Evolutionary conservation across 2,797 vertebrate genomes (phyloP).

Genomic region (Chrosomus eos): DNA sequence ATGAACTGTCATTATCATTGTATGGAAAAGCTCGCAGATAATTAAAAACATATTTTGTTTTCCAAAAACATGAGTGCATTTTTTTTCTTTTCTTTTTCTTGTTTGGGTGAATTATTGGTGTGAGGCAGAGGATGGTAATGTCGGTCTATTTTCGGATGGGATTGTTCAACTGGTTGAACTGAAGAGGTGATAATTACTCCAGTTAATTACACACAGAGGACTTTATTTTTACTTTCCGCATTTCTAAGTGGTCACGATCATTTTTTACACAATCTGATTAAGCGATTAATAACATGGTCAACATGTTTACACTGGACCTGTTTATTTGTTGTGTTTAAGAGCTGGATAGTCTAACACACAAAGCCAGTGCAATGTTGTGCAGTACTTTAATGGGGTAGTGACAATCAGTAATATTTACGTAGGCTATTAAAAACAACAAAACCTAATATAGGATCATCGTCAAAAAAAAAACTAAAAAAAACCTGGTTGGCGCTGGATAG

Average conservation of each 20-base stretch:
- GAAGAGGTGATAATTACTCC: slow-evolving; percentile 32
- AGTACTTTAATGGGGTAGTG: not conserved
- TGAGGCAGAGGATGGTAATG: not conserved
- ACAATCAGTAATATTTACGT: not conserved
- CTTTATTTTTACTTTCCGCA: not conserved
- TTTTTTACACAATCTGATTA: not conserved
- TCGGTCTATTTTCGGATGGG: not conserved
- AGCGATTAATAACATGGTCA: slow-evolving; percentile 2
- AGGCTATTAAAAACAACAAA: not conserved
- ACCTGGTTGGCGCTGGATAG: not conserved
- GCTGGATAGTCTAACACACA: not conserved
- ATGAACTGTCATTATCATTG: not conserved
- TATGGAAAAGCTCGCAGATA: not conserved
- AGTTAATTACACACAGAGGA: slow-evolving; percentile 6
- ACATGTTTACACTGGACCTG: not conserved
- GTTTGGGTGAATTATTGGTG: not conserved
- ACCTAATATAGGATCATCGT: not conserved
- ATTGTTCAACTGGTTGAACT: slow-evolving; percentile 7
- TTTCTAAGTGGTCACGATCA: slow-evolving; percentile 18
- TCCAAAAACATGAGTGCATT: not conserved
- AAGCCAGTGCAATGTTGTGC: not conserved
- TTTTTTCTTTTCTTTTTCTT: not conserved
- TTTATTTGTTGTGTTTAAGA: not conserved
- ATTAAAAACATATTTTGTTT: not conserved
- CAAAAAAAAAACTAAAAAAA: not conserved